Evolutionary conservation across 2,888 invertebrate genomes (phyloP), one percentile per base, ranked within the genome.

Genomic region (Coleophora deauratella): DNA sequence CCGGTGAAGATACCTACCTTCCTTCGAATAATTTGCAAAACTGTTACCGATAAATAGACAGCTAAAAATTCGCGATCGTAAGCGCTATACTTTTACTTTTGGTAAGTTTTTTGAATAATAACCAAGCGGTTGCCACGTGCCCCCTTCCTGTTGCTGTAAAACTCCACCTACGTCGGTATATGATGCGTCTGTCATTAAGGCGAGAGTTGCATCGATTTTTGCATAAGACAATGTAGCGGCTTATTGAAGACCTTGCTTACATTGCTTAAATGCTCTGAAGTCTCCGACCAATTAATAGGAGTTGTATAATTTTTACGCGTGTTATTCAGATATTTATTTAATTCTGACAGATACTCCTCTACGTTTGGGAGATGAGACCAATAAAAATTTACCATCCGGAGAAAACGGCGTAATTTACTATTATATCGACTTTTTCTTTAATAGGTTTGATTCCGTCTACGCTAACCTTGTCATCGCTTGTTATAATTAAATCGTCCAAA

Each of bases 151-250:
- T 51, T 71, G 66, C 44, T 72, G 59, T n/a, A 75, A 31, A 0
- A 54, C 57, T 3, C 61, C 65, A 4, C 68, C 71, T 15, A 63
- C 51, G 3, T 63, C 56, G 4, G 36, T 41, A 30, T 64, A 54
- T 0, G 66, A 67, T 3, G 69, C 67, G 27, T 50, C 50, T 3
- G 37, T 32, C 40, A 41, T 40, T 1, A 49, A n/a, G 10, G 56
- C 43, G 9, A 66, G 33, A 7, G 43, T 35, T 4, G 21, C 15
- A 15, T 55, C 52, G 1, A 38, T n/a, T 2, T 14, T 15, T 10
- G 47, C 44, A 36, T 60, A 35, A 3, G 42, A 30, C 21, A 47
- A 32, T 11, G 38, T 39, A 21, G 31, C 41, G 9, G 48, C 47
- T 13, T 46, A 31, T 37, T 27, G 11, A 11, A 47, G 38, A 37